Evolutionary conservation across 2,113 vertebrate species (phyloP).

Genomic region (Pogonocichla stellata): DNA sequence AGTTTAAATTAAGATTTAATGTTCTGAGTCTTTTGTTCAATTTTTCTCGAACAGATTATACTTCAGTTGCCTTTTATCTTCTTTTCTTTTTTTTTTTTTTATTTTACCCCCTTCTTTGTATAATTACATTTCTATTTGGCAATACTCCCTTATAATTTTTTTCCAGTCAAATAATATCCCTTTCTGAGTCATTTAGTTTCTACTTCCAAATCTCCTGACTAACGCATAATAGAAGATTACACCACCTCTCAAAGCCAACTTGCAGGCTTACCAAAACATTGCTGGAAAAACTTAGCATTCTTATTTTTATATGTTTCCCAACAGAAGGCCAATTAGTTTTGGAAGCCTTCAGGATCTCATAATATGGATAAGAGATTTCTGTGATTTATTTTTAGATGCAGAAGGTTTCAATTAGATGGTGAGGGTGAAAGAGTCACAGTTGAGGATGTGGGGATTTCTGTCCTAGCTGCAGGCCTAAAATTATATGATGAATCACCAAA

Average conservation of each 20-base stretch:
- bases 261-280: constrained; percentile 3
- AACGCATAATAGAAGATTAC: constrained; percentile 9
- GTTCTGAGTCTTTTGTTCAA: not conserved
- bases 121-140: not conserved
- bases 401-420: constrained; percentile 30
- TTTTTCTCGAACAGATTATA: not conserved
- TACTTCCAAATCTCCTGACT: not conserved
- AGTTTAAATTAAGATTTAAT: not conserved
- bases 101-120: not conserved
- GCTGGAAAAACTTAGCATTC: constrained; percentile 4
- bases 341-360: not conserved
- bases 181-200: constrained; percentile 18
- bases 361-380: not conserved
- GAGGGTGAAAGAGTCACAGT: not conserved
- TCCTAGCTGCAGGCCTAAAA: not conserved
- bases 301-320: constrained; percentile 12
- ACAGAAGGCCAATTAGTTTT: not conserved
- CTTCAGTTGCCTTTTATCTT: not conserved
- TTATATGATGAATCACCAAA: constrained; percentile 2
- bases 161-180: not conserved
- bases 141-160: not conserved
- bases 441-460: not conserved
- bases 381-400: constrained; percentile 42
- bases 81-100: not conserved
- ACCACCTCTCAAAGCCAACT: not conserved